Conservation (phyloP, 2,797 vertebrate genomes). For the Sorex maritimensis region DNA sequence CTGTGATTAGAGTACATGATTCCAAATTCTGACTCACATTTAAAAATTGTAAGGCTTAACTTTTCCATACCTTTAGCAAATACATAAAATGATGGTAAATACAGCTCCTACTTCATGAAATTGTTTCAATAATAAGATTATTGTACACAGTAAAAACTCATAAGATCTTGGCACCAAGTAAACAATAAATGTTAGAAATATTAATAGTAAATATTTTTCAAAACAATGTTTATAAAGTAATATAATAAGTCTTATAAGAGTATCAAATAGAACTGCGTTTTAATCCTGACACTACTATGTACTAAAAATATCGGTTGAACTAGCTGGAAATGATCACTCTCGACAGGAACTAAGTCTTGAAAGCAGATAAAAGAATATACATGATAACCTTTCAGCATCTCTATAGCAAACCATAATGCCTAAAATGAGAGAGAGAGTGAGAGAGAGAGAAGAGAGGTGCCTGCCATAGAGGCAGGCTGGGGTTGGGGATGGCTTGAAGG, state of each 20-base stretch:
- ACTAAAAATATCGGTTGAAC: background rate
- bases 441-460: no score
- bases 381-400: no score
- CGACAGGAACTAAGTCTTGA: no score
- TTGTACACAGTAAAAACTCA: background rate
- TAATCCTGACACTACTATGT: background rate
- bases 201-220: no score
- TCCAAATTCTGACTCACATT: conserved; percentile 26
- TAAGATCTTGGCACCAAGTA: no score
- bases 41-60: background rate
- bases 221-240: conserved; percentile 31
- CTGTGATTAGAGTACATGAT: background rate
- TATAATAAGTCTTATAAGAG: background rate
- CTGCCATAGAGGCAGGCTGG: no score
- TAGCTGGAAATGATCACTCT: no score
- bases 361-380: no score
- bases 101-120: background rate
- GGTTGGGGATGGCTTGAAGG: no score
- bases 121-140: conserved; percentile 13
- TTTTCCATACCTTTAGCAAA: conserved; percentile 10
- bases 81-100: background rate
- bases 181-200: no score
- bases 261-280: background rate
- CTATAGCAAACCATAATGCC: no score
- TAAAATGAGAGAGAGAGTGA: no score